Conservation (phyloP, 2,113 vertebrate species). For the Varanus komodoensis region DNA sequence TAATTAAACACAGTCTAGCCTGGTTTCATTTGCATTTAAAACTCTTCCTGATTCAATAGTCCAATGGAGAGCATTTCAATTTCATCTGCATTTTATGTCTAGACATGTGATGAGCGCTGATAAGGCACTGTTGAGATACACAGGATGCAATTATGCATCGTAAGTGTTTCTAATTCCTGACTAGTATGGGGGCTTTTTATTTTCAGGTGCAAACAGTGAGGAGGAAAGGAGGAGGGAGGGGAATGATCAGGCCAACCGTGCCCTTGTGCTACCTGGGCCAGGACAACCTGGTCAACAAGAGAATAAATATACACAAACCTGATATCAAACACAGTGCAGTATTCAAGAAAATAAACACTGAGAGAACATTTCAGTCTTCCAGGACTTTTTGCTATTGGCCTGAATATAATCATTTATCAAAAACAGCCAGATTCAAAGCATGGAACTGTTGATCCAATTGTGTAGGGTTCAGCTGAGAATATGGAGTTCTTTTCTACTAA, state of each 20-base stretch:
- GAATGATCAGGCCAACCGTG: not conserved
- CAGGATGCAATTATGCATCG: not conserved
- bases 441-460: not conserved
- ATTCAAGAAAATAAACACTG: not conserved
- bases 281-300: not conserved
- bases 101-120: not conserved
- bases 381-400: not conserved
- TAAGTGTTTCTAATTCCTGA: not conserved
- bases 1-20: not conserved
- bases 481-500: not conserved
- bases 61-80: not conserved
- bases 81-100: not conserved
- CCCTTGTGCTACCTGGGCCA: not conserved
- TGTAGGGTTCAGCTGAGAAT: not conserved
- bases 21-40: not conserved
- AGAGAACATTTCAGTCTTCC: not conserved
- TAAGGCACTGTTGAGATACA: not conserved
- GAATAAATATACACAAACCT: not conserved
- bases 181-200: not conserved
- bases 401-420: not conserved
- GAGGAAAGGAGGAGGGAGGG: no score
- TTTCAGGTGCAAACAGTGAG: not conserved
- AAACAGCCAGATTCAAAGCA: not conserved
- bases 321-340: not conserved
- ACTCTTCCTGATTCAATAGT: not conserved